These are phyloP conservation scores for Hirundo rustica DNA, from an alignment of 2,797 vertebrate genomes.

Conservation along the genomic window DNA sequence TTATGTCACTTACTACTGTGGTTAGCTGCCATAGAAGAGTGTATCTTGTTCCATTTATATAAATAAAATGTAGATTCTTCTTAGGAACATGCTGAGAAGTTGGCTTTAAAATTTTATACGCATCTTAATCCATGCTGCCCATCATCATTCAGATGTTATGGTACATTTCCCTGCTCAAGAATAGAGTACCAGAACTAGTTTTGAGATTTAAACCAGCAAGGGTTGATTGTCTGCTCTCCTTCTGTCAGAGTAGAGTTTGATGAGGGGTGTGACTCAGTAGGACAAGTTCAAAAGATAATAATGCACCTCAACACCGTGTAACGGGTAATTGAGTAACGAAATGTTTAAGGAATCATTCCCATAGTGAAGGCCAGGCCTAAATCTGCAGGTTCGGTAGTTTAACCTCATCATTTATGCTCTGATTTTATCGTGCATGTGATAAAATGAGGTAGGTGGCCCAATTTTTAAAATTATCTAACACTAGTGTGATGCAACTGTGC, in stretches of 20 bases:
- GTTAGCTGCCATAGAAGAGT: background rate
- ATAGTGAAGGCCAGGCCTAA: background rate
- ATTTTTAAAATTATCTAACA: background rate
- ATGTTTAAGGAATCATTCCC: background rate
- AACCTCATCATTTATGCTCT: background rate
- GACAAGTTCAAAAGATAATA: background rate
- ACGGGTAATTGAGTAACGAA: fast-evolving
- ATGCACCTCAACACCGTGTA: fast-evolving
- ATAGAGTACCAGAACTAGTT: background rate
- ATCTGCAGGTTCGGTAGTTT: background rate
- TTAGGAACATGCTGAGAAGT: background rate
- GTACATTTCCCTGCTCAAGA: background rate
- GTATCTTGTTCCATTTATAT: background rate
- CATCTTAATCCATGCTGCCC: background rate
- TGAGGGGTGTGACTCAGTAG: background rate
- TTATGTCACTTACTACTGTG: background rate
- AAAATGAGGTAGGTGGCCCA: background rate
- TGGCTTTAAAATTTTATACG: background rate
- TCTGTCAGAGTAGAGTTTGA: background rate
- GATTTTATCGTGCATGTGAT: background rate
- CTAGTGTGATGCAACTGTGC: background rate
- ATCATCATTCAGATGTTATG: background rate
- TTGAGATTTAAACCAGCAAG: background rate
- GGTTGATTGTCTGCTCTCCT: background rate
- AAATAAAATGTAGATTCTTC: background rate